Percentiles rank a stretch among this genome's conserved stretches.
Conservation (phyloP, 2,113 vertebrate species). For the Coturnix japonica region DNA sequence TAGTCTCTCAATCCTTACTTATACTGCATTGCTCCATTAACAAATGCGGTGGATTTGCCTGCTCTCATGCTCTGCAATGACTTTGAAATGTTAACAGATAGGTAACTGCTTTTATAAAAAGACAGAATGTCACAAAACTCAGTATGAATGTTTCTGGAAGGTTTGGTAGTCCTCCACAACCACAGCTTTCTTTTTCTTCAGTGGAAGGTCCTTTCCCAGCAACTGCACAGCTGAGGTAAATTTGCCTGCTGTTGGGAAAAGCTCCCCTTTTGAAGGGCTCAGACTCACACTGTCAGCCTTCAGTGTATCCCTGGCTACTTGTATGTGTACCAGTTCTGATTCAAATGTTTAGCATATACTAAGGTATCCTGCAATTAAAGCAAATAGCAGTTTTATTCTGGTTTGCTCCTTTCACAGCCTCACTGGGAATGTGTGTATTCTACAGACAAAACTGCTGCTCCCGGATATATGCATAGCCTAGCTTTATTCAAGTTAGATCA, state of each 20-base stretch:
- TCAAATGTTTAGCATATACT: background rate
- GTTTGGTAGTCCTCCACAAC: background rate
- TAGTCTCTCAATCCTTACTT: background rate
- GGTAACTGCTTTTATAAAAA: background rate
- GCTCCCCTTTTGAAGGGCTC: background rate
- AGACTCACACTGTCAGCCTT: background rate
- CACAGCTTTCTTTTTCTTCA: background rate
- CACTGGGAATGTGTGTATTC: background rate
- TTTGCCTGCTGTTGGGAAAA: background rate
- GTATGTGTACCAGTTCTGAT: background rate
- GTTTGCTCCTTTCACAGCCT: background rate
- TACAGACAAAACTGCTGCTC: background rate
- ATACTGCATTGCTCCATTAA: rapidly evolving
- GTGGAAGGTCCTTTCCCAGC: background rate
- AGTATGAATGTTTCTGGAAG: background rate
- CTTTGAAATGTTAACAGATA: background rate
- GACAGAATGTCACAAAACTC: background rate
- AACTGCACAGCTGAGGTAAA: background rate
- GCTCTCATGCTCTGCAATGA: background rate
- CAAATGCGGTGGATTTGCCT: background rate
- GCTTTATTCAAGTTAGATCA: background rate
- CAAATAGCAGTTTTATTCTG: background rate
- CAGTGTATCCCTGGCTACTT: background rate
- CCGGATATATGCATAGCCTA: background rate
- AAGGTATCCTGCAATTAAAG: background rate